Percentiles rank a stretch among this genome's conserved stretches.
These are phyloP conservation scores for Cranoglanis bouderius DNA, from an alignment of 2,113 vertebrate species.

Conservation along the genomic window DNA sequence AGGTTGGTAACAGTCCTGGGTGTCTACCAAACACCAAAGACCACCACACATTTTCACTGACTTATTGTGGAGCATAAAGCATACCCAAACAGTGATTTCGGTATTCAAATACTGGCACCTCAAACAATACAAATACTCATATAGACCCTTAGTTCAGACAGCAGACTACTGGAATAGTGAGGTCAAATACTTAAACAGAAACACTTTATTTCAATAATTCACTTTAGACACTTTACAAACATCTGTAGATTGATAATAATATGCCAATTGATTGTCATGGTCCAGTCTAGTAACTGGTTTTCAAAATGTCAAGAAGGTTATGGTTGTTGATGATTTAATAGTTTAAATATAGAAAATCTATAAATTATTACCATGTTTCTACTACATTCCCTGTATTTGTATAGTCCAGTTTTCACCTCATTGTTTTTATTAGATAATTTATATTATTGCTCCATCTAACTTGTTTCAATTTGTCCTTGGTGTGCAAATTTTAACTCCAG, in stretches of 20 bases:
- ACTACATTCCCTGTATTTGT: background rate
- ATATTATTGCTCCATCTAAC: background rate
- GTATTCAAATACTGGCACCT: too few relatives aligned
- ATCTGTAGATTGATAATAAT: too few relatives aligned
- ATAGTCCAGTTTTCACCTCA: background rate
- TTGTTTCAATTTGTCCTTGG: background rate
- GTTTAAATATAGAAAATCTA: background rate
- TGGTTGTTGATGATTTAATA: background rate
- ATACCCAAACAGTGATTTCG: background rate
- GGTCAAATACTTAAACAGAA: too few relatives aligned
- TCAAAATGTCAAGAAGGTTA: background rate
- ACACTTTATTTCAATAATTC: too few relatives aligned
- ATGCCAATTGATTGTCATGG: too few relatives aligned
- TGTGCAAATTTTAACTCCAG: background rate
- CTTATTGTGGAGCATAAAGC: too few relatives aligned
- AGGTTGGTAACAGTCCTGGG: background rate
- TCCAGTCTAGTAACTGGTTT: too few relatives aligned
- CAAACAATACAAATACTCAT: too few relatives aligned
- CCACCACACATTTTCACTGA: too few relatives aligned
- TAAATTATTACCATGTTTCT: background rate
- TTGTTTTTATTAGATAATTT: background rate
- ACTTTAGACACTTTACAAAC: too few relatives aligned
- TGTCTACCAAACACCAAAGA: background rate
- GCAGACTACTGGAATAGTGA: too few relatives aligned
- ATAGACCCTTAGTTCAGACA: too few relatives aligned